Evolutionary conservation across 2,113 vertebrate genomes (phyloP).

Genomic region (Pyrgilauda ruficollis): DNA sequence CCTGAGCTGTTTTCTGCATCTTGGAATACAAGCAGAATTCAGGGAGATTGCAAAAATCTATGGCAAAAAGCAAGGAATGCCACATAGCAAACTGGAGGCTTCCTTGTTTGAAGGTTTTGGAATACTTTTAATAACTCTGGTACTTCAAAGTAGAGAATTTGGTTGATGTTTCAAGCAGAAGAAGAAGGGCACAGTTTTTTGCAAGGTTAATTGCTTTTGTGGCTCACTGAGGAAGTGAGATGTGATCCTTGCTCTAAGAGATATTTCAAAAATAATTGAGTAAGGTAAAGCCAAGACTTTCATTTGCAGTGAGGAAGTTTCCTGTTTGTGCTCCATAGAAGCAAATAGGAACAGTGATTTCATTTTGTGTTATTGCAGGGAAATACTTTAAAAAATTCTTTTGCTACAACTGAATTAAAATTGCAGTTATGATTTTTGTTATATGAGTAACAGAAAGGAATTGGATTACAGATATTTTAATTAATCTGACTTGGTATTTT

Average conservation of each 20-base stretch:
- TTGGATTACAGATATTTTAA: background rate
- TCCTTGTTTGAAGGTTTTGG: background rate
- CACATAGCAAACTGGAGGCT: background rate
- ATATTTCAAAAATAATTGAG: background rate
- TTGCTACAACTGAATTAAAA: background rate
- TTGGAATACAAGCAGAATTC: background rate
- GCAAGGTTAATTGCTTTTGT: constrained; percentile 8
- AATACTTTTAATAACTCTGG: background rate
- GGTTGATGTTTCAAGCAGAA: background rate
- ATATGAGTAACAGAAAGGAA: background rate
- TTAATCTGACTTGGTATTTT: background rate
- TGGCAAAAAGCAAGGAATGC: background rate
- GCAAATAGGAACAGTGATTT: background rate
- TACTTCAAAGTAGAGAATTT: background rate
- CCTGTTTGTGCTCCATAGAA: background rate
- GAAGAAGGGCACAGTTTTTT: background rate
- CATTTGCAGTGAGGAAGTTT: background rate
- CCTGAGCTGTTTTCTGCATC: background rate
- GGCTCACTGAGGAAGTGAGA: background rate
- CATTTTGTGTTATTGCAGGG: background rate
- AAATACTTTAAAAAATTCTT: background rate
- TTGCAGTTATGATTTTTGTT: background rate
- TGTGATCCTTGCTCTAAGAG: background rate
- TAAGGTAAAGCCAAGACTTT: background rate
- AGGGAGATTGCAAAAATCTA: background rate